These are phyloP conservation scores for Carcharodon carcharias DNA, from an alignment of 2,797 vertebrate genomes.

Conservation along the genomic window DNA sequence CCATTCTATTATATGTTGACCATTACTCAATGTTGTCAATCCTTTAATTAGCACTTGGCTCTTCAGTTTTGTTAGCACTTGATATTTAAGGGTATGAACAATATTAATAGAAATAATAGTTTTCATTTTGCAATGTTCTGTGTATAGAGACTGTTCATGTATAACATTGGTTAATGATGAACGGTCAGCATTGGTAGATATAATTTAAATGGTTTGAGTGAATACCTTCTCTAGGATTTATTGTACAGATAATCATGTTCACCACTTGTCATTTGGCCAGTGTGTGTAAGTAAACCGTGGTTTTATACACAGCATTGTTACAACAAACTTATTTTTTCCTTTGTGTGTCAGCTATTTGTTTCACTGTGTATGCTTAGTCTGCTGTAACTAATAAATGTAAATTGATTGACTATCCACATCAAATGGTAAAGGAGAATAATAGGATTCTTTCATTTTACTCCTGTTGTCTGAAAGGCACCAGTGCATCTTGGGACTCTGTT, in stretches of 20 bases:
- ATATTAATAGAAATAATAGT: not conserved
- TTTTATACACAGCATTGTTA: not conserved
- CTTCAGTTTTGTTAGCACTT: not conserved
- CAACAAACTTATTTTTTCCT: not conserved
- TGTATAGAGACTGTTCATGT: not conserved
- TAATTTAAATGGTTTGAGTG: not conserved
- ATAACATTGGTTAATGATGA: not conserved
- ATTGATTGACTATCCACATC: slow-evolving; percentile 28
- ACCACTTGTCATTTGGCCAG: not conserved
- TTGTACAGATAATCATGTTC: not conserved
- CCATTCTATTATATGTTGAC: not conserved
- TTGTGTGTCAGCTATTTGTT: not conserved
- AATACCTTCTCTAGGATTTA: not conserved
- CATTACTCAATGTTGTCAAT: not conserved
- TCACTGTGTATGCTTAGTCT: slow-evolving; percentile 3
- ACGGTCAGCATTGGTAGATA: too few species aligned
- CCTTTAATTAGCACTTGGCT: not conserved
- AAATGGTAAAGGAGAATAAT: slow-evolving; percentile 6
- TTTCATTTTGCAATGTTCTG: not conserved
- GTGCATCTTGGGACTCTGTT: slow-evolving; percentile 9
- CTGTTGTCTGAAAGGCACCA: not conserved
- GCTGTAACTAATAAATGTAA: slow-evolving; percentile 31
- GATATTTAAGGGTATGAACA: not conserved
- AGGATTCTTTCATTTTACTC: slow-evolving; percentile 3
- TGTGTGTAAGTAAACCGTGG: not conserved